A percentile compares a stretch with the other conserved stretches of the same genome.
Evolutionary conservation across 2,888 invertebrate genomes (phyloP).

Genomic region (Latheticus oryzae): DNA sequence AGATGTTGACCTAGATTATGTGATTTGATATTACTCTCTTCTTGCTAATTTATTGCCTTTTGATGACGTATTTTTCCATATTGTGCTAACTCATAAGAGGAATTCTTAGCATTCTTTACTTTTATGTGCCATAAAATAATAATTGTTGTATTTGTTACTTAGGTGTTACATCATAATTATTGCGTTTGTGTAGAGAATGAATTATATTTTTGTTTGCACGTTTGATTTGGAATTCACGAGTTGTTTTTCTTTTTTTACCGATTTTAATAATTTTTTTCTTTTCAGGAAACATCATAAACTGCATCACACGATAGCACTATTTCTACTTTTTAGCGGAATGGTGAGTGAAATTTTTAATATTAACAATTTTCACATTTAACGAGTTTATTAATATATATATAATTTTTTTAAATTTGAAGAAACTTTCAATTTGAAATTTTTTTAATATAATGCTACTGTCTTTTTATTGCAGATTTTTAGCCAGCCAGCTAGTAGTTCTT

Average conservation of each 20-base stretch:
- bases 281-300: slow-evolving; percentile 55
- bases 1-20: slow-evolving; percentile 12
- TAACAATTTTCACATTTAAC: no score
- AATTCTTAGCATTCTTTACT: slow-evolving; percentile 33
- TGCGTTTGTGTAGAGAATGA: slow-evolving; percentile 19
- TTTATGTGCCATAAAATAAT: slow-evolving; percentile 31
- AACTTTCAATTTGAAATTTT: no score
- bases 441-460: no score
- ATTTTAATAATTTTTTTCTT: slow-evolving; percentile 34
- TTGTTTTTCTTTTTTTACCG: slow-evolving; percentile 7
- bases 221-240: slow-evolving; percentile 5
- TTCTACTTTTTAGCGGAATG: slow-evolving; percentile 52
- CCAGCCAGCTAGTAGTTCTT: slow-evolving; percentile 8
- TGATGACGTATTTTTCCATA: slow-evolving; percentile 9
- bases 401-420: background rate
- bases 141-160: slow-evolving; percentile 29
- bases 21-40: slow-evolving; percentile 4
- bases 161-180: slow-evolving; percentile 31
- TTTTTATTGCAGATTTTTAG: slow-evolving; percentile 32
- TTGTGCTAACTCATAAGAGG: slow-evolving; percentile 1
- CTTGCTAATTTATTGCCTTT: slow-evolving; percentile 3
- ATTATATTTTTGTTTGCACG: slow-evolving; percentile 17
- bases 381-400: no score
- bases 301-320: slow-evolving; percentile 42
- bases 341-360: no score